A percentile compares a stretch with the other conserved stretches of the same genome.
Evolutionary conservation across 2,797 vertebrate genomes (phyloP).

Genomic region (Poliocrania exsul): DNA sequence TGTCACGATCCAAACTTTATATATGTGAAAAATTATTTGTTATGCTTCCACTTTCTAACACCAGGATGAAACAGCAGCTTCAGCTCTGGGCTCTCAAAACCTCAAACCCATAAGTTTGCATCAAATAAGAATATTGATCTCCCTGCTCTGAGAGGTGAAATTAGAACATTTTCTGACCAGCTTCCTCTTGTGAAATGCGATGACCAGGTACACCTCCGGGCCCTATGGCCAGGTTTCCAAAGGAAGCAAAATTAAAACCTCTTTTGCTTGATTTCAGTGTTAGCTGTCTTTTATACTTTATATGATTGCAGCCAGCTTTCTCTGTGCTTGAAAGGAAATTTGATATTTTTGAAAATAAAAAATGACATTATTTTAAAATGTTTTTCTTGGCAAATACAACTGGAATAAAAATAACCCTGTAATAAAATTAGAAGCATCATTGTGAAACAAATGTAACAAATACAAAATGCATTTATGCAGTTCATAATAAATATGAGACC

Average conservation of each 20-base stretch:
- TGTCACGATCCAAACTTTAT: fast-evolving
- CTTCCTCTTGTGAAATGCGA: neutral
- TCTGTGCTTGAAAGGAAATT: neutral
- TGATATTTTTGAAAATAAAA: neutral
- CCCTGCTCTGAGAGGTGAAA: neutral
- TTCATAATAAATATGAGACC: neutral
- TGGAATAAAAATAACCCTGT: neutral
- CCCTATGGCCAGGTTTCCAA: neutral
- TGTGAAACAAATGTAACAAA: neutral
- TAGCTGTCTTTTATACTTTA: neutral
- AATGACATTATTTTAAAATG: neutral
- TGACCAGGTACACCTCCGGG: neutral
- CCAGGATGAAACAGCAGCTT: neutral
- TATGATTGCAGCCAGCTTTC: neutral
- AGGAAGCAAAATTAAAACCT: neutral
- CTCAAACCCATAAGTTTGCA: fast-evolving
- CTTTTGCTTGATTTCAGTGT: neutral
- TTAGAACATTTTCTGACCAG: neutral
- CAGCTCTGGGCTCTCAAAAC: neutral
- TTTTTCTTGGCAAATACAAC: neutral
- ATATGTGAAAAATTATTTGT: neutral
- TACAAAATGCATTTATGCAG: neutral
- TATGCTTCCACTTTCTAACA: neutral
- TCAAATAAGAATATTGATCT: neutral
- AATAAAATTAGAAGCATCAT: neutral